Evolutionary conservation across 2,888 invertebrate species (phyloP).

Genomic region (Hemicrepidius hirtus): DNA sequence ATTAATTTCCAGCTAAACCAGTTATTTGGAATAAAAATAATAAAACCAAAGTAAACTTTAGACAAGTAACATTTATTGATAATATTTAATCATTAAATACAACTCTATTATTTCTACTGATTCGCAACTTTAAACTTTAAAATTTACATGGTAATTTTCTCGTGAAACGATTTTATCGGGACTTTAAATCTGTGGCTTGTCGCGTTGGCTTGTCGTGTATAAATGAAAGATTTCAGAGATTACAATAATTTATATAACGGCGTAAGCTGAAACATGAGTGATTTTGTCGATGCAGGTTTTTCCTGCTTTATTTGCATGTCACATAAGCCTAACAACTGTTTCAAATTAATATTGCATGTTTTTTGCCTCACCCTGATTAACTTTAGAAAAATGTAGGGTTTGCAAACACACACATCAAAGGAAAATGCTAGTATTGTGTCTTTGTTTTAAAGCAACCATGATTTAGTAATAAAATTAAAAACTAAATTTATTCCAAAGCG

Average conservation of each 20-base stretch:
- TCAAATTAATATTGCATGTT: constrained; percentile 50
- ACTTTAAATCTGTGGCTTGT: constrained; percentile 4
- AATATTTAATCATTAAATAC: no score
- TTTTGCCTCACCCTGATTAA: constrained; percentile 21
- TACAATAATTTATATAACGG: constrained; percentile 32
- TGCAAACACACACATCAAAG: constrained; percentile 2
- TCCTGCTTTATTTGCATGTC: constrained; percentile 46
- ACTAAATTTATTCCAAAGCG: no score
- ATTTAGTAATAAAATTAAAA: no score
- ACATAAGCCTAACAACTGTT: constrained; percentile 19
- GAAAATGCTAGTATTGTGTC: not conserved
- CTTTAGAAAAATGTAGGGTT: constrained; percentile 3
- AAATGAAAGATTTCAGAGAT: constrained; percentile 9
- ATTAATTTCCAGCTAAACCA: no score
- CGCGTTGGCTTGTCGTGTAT: constrained; percentile 32
- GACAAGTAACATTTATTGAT: no score
- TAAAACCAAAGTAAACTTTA: no score
- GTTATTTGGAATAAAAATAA: no score
- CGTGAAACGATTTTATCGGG: constrained; percentile 17
- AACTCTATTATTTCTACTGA: no score
- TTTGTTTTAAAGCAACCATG: no score
- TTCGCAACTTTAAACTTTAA: not conserved
- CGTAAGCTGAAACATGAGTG: constrained; percentile 33
- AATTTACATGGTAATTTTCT: not conserved
- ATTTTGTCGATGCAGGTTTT: constrained; percentile 32